These are phyloP conservation scores for Alentia gelatinosa DNA, from an alignment of 2,888 invertebrate species.

Conservation along the genomic window DNA sequence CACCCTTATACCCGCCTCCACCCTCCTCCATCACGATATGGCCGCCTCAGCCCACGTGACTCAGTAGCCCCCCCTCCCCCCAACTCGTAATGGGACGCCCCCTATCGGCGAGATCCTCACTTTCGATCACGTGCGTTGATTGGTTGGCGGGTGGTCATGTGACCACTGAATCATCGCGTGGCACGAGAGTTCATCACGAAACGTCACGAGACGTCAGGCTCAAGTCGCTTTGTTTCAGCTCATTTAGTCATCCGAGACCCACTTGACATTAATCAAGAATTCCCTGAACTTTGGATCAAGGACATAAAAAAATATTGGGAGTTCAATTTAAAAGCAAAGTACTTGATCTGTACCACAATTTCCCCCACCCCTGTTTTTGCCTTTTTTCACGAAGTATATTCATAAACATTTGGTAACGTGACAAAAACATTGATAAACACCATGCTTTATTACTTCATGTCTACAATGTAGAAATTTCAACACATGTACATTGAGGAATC, in stretches of 20 bases:
- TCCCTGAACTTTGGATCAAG: background rate
- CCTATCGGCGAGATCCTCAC: background rate
- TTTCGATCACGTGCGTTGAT: slow-evolving; percentile 7
- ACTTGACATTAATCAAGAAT: slow-evolving; percentile 10
- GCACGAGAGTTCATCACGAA: slow-evolving; percentile 38
- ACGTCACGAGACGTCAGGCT: slow-evolving; percentile 32
- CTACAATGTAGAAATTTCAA: no score
- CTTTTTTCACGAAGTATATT: no score
- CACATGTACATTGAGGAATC: no score
- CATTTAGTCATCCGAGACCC: background rate
- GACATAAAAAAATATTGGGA: background rate
- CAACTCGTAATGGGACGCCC: slow-evolving; percentile 10
- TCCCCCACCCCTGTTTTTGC: no score
- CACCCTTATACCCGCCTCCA: background rate
- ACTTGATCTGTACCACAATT: no score
- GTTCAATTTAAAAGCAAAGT: no score
- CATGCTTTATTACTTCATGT: no score
- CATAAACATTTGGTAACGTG: no score
- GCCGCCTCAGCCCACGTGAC: background rate
- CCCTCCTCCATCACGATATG: slow-evolving; percentile 15
- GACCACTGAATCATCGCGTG: slow-evolving; percentile 21
- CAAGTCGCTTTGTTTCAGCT: slow-evolving; percentile 20
- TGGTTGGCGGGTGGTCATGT: background rate
- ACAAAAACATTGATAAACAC: no score
- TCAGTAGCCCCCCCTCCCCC: no score